phyloP scores from a whole-genome alignment of 1,140 invertebrate species.

The Hycleus phaleratus region DNA sequence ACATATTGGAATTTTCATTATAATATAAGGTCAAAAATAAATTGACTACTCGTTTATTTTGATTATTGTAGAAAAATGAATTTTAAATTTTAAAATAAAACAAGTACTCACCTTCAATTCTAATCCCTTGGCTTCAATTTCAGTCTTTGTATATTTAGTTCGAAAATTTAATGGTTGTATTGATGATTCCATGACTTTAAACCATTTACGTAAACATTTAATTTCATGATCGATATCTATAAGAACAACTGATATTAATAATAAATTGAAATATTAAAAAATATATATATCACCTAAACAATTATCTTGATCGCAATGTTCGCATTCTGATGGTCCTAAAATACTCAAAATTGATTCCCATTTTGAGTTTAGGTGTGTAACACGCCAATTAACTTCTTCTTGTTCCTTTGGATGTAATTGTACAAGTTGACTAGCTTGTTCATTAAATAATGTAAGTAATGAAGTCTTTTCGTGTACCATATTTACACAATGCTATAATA shows the following conservation, averaged over 20 bases:
- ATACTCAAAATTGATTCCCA: slow-evolving; percentile 51
- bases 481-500: slow-evolving; percentile 52
- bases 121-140: slow-evolving; percentile 58
- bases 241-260: slow-evolving; percentile 22
- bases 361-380: slow-evolving; percentile 62
- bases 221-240: slow-evolving; percentile 64
- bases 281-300: slow-evolving; percentile 24
- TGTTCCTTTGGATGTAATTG: slow-evolving; percentile 59
- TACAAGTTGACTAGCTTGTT: slow-evolving; percentile 67
- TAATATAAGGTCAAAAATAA: too few relatives aligned
- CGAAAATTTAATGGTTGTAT: slow-evolving; percentile 57
- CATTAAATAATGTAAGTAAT: slow-evolving; percentile 65
- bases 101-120: slow-evolving; percentile 57
- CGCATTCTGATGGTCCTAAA: slow-evolving; percentile 30
- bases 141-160: slow-evolving; percentile 52
- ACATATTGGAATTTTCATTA: too few relatives aligned
- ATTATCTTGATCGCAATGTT: slow-evolving; percentile 27
- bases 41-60: too few relatives aligned
- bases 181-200: slow-evolving; percentile 57
- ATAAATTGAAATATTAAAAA: background rate
- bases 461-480: slow-evolving; percentile 41
- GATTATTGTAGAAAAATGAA: background rate
- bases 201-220: slow-evolving; percentile 59
- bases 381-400: slow-evolving; percentile 68
- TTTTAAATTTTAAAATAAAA: background rate